Evolutionary conservation across 2,888 invertebrate species (phyloP).

Genomic region (Chrysolina americana): DNA sequence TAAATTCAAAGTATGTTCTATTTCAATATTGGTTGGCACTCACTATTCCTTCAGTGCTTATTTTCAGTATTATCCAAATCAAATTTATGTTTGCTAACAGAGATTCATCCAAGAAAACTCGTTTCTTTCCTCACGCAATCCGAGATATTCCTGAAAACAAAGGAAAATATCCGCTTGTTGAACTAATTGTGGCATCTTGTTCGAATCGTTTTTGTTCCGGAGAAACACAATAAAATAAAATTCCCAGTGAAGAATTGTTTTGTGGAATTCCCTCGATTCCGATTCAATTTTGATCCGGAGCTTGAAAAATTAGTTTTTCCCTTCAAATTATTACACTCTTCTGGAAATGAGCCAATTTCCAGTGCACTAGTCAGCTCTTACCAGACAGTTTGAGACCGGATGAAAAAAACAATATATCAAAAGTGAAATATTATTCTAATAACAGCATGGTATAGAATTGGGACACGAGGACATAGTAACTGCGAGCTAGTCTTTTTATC

Average conservation of each 20-base stretch:
- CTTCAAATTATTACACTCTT: neutral
- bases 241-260: constrained; percentile 2
- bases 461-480: neutral
- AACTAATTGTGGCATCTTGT: neutral
- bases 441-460: neutral
- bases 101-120: too few relatives aligned
- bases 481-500: neutral
- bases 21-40: too few relatives aligned
- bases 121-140: too few relatives aligned
- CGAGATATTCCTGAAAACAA: too few relatives aligned
- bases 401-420: constrained; percentile 1
- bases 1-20: too few relatives aligned
- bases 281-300: constrained; percentile 10
- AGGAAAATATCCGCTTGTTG: neutral
- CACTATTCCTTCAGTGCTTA: too few relatives aligned
- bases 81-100: too few relatives aligned
- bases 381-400: neutral
- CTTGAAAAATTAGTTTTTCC: neutral
- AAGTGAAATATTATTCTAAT: neutral
- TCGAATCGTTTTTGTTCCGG: neutral
- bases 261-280: neutral
- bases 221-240: neutral
- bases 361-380: neutral
- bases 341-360: constrained; percentile 6
- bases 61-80: too few relatives aligned